phyloP scores from a whole-genome alignment of 2,113 vertebrate species.

The Mustelus asterias region DNA sequence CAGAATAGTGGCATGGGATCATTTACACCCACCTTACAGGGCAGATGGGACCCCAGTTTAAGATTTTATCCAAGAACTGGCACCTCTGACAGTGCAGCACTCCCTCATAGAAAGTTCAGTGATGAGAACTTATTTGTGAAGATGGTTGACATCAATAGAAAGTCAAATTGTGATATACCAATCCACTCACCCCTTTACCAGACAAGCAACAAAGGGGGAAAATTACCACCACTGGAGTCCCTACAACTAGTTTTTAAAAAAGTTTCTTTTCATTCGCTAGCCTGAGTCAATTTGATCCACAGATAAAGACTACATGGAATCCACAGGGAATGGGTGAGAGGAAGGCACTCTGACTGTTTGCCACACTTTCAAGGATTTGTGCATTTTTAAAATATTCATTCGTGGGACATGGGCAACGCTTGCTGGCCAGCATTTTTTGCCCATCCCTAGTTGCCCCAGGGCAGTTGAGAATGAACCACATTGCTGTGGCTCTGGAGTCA shows the following conservation, averaged over 20 bases:
- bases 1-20: no score
- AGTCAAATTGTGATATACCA: not conserved
- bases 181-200: not conserved
- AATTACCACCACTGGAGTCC: not conserved
- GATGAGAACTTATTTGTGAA: not conserved
- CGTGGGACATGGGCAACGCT: no score
- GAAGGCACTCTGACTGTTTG: not conserved
- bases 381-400: not conserved
- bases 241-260: not conserved
- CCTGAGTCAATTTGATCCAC: not conserved
- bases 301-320: not conserved
- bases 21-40: no score
- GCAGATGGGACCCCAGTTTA: no score
- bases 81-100: no score
- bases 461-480: no score
- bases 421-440: no score
- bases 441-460: no score
- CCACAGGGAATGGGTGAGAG: not conserved
- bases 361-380: not conserved
- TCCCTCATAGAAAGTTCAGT: not conserved
- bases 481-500: no score
- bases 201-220: not conserved
- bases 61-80: no score
- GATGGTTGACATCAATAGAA: not conserved
- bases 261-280: not conserved